These are phyloP conservation scores for Tachystola acroxantha DNA, from an alignment of 2,888 invertebrate species.

Conservation along the genomic window DNA sequence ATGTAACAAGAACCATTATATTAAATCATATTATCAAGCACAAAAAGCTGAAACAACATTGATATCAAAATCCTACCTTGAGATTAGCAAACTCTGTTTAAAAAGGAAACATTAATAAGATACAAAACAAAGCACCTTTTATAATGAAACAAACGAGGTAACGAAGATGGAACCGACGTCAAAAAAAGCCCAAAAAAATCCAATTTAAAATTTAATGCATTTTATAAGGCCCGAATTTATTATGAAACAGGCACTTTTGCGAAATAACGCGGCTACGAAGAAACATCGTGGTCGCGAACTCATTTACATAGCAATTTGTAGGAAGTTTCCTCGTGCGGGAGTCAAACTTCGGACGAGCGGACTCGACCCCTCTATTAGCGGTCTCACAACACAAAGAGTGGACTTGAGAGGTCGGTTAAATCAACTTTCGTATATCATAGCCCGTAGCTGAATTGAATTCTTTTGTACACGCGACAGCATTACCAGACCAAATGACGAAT, in stretches of 20 bases:
- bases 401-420: neutral
- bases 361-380: neutral
- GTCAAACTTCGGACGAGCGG: slow-evolving; percentile 1
- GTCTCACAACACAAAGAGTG: neutral
- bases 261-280: slow-evolving; percentile 26
- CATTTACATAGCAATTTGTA: slow-evolving; percentile 33
- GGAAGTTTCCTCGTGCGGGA: slow-evolving; percentile 1
- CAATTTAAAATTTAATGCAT: slow-evolving; percentile 13
- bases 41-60: too few relatives aligned
- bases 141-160: neutral
- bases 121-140: neutral
- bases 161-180: neutral
- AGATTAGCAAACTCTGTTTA: too few relatives aligned
- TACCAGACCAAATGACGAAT: neutral
- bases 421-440: neutral
- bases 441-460: neutral
- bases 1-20: too few relatives aligned
- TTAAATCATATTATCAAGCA: too few relatives aligned
- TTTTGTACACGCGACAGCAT: neutral
- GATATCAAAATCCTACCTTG: too few relatives aligned
- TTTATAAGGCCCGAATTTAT: slow-evolving; percentile 17
- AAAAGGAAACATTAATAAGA: too few relatives aligned
- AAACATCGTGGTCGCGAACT: slow-evolving; percentile 29
- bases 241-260: slow-evolving; percentile 16
- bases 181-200: slow-evolving; percentile 9